Conservation (phyloP, 2,797 vertebrate genomes). For the Scomberomorus guttatus region DNA sequence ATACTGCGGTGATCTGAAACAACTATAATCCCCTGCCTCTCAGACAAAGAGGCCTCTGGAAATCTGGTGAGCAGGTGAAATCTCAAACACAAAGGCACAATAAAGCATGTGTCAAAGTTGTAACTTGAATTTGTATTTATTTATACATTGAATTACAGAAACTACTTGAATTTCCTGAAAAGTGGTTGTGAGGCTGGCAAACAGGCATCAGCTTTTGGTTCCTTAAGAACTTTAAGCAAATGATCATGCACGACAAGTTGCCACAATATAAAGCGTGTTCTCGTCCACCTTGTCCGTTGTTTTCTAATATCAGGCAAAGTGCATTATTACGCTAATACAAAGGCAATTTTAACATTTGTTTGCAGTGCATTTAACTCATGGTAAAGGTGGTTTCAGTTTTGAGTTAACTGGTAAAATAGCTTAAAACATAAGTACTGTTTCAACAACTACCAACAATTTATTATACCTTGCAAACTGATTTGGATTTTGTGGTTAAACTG, state of each 20-base stretch:
- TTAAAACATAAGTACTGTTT: not conserved
- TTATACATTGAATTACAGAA: not conserved
- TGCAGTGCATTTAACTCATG: not conserved
- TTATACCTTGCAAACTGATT: not conserved
- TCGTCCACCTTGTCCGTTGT: not conserved
- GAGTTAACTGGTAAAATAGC: not conserved
- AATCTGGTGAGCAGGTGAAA: conserved; percentile 54
- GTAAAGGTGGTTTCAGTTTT: too few relatives aligned
- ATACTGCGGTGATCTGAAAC: conserved; percentile 68
- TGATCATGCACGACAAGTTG: not conserved
- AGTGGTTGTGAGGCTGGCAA: not conserved
- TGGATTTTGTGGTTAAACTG: conserved; percentile 3
- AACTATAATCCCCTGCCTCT: conserved; percentile 60
- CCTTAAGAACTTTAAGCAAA: not conserved
- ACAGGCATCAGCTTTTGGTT: not conserved
- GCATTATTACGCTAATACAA: not conserved
- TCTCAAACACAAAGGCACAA: conserved; percentile 43
- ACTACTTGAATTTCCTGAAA: conserved; percentile 7
- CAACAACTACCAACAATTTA: not conserved
- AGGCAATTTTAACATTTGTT: not conserved
- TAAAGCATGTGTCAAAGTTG: conserved; percentile 3
- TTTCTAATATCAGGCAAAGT: not conserved
- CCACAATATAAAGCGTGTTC: not conserved
- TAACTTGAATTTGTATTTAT: conserved; percentile 19
- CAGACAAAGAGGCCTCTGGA: conserved; percentile 42